Conservation (phyloP, 1,140 invertebrate genomes). For the Microplitis demolitor region DNA sequence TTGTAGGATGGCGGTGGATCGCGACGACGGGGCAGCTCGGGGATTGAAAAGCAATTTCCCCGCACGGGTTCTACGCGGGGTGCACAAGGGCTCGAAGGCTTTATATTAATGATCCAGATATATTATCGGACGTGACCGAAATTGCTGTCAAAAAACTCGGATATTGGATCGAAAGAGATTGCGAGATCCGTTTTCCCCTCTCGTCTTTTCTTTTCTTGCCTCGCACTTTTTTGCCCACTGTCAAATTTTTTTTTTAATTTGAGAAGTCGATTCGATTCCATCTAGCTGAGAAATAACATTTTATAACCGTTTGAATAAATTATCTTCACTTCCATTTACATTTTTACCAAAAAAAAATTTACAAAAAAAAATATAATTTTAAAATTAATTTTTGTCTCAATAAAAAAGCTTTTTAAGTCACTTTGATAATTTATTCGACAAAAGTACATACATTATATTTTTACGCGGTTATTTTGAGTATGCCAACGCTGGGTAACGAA, state of each 20-base stretch:
- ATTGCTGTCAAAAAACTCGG: constrained; percentile 65
- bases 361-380: too few relatives aligned
- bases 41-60: constrained; percentile 65
- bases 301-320: neutral
- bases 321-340: neutral
- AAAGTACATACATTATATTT: too few relatives aligned
- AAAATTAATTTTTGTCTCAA: too few relatives aligned
- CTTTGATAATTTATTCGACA: too few relatives aligned
- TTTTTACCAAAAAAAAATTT: too few relatives aligned
- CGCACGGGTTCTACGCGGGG: constrained; percentile 50
- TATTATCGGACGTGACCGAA: constrained; percentile 65
- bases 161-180: constrained; percentile 63
- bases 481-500: too few relatives aligned
- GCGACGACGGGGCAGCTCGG: constrained; percentile 39
- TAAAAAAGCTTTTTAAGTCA: too few relatives aligned
- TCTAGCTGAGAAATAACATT: neutral
- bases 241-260: neutral
- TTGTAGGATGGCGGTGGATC: neutral
- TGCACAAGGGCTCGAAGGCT: constrained; percentile 45
- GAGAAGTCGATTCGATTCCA: too few relatives aligned
- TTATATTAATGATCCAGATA: constrained; percentile 65
- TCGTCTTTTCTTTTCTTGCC: neutral
- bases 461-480: too few relatives aligned
- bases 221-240: neutral
- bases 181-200: constrained; percentile 48